Base-by-base conservation (phyloP, 2,888 invertebrate species). In the Vandiemenella viatica region DNA sequence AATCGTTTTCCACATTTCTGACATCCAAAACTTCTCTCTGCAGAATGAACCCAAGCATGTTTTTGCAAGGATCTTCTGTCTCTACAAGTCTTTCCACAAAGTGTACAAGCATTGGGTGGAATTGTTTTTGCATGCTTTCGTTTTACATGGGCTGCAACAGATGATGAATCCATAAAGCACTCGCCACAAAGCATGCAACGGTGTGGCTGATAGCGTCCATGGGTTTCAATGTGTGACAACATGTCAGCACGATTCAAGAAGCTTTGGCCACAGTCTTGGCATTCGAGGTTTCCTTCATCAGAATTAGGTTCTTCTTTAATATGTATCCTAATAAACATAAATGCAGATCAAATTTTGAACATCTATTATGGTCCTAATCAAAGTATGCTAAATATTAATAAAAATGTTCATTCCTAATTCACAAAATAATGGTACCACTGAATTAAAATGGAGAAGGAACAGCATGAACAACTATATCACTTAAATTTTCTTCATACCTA, bases 261-360 rank as follows among this genome's bases (percentile, higher is more conserved):
- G 53, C 75, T 75, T 66, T 84, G 83, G 43, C 85, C 86, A 63
- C 87, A 87, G 32, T 81, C 83, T 61, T 79, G 82, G 63, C 87
- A 88, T 55, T 79, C 74, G 63, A 86, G 83, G 50, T 73, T 74
- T 50, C 62, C 42, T 5, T 16, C 46, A n/a, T 23, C 40, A 20
- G 43, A 46, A 13, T 26, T 38, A 8, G 41, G 17, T 32, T 54
- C 54, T 4, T 45, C 16, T 46, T 54, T 54, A 17, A 54, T 37
- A 48, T 54, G 54, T 16, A 47, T 32, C 22, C 54, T 54, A 46
- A 32, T 10, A 6, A 23, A 23, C 10, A 32, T 32, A 2, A 32
- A 32, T 2, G 32, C n/a, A n/a, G n/a, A 32, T 6, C 6, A 23
- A 23, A 23, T 23, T 23, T 8, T 8, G 10, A 23, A 6, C 10